Conservation (phyloP, 2,797 vertebrate genomes). For the Semaprochilodus insignis region DNA sequence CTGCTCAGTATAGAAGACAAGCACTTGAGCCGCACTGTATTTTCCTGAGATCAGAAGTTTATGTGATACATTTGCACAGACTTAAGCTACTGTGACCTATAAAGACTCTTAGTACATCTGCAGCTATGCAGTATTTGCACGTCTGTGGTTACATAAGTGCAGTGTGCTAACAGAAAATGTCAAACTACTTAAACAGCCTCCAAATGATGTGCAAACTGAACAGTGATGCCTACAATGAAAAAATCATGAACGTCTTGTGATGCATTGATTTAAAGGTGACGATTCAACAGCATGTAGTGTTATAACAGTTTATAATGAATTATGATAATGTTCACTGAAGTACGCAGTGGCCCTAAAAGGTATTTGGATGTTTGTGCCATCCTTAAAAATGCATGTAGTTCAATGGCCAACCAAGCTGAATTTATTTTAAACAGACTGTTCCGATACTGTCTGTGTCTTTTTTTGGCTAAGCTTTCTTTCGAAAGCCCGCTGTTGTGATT, state of each 20-base stretch:
- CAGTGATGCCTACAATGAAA: neutral
- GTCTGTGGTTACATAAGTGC: neutral
- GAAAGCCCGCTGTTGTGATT: too few relatives aligned
- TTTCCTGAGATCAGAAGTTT: neutral
- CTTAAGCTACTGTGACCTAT: conserved; percentile 14
- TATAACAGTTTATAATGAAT: neutral
- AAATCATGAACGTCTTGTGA: neutral
- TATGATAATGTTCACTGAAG: neutral
- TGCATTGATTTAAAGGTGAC: neutral
- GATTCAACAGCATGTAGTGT: neutral
- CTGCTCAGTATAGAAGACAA: conserved; percentile 44
- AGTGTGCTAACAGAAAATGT: neutral
- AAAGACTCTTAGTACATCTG: neutral
- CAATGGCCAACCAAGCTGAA: too few relatives aligned
- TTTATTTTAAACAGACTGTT: too few relatives aligned
- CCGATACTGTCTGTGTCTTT: too few relatives aligned
- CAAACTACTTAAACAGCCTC: conserved; percentile 6
- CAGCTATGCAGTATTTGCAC: neutral
- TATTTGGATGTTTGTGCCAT: too few relatives aligned
- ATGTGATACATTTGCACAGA: neutral
- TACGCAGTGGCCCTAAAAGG: neutral
- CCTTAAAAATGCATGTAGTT: too few relatives aligned
- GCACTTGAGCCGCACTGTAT: conserved; percentile 8
- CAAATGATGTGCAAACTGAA: neutral
- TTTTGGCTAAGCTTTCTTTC: too few relatives aligned